Percentiles rank a stretch among this genome's conserved stretches.
These are phyloP conservation scores for Osedax frankpressi DNA, from an alignment of 2,888 invertebrate species.

Conservation along the genomic window DNA sequence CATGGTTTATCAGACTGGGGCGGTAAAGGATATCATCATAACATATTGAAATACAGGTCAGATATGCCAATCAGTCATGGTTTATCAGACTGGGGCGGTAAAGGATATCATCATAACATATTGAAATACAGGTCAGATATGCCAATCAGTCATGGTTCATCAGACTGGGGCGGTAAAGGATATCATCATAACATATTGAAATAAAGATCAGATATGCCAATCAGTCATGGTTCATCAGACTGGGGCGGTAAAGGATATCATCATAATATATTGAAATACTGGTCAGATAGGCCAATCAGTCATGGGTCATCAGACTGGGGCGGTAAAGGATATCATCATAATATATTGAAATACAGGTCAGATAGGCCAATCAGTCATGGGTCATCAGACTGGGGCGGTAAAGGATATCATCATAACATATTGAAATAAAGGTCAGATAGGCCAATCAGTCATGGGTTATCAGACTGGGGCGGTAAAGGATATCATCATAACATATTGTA, in stretches of 20 bases:
- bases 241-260: neutral
- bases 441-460: neutral
- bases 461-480: neutral
- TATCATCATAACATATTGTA: neutral
- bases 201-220: no score
- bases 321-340: neutral
- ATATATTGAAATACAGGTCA: neutral
- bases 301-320: neutral
- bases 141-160: neutral
- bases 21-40: neutral
- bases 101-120: neutral
- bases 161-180: neutral
- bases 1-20: neutral
- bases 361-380: neutral
- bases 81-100: neutral
- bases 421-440: neutral
- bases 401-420: neutral
- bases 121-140: no score
- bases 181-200: neutral
- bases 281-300: neutral
- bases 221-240: neutral
- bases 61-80: neutral
- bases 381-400: neutral
- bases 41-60: neutral
- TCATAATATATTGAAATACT: neutral